phyloP scores from a whole-genome alignment of 2,797 vertebrate genomes.

The Anguilla pacifica region DNA sequence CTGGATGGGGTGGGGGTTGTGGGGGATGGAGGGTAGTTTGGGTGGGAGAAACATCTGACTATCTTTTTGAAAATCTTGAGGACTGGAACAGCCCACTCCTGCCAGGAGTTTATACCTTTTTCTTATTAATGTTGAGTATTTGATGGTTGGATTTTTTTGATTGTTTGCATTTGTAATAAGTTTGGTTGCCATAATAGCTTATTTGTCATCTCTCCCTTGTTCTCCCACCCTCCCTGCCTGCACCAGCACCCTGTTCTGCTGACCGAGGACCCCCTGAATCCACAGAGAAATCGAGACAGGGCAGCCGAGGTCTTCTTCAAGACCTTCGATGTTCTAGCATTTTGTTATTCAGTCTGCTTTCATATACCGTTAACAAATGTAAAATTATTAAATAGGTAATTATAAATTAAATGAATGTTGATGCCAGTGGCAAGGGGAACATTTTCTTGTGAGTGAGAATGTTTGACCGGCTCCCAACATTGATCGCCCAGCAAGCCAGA shows the following conservation, averaged over 20 bases:
- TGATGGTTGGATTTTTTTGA: neutral
- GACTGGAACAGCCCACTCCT: neutral
- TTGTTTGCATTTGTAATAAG: neutral
- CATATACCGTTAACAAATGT: too few species aligned
- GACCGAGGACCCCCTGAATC: slow-evolving; percentile 87
- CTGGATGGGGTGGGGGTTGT: too few species aligned
- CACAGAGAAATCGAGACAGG: slow-evolving; percentile 85
- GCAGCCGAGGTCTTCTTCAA: slow-evolving; percentile 88
- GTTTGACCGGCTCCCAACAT: too few species aligned
- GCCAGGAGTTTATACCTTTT: neutral
- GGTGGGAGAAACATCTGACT: too few species aligned
- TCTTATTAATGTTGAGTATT: neutral
- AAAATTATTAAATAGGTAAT: too few species aligned
- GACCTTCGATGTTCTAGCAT: slow-evolving; percentile 86
- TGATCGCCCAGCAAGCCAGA: too few species aligned
- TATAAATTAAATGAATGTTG: too few species aligned
- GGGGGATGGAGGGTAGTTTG: too few species aligned
- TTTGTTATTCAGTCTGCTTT: slow-evolving; percentile 53
- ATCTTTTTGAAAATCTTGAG: too few species aligned
- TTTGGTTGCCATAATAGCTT: neutral
- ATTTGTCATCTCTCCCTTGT: neutral
- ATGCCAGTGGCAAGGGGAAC: slow-evolving; percentile 50
- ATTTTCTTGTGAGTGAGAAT: too few species aligned
- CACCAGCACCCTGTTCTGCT: slow-evolving; percentile 84
- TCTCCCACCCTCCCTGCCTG: slow-evolving; percentile 3